Base-by-base conservation (phyloP, 2,113 vertebrate species). In the Blennius ocellaris region DNA sequence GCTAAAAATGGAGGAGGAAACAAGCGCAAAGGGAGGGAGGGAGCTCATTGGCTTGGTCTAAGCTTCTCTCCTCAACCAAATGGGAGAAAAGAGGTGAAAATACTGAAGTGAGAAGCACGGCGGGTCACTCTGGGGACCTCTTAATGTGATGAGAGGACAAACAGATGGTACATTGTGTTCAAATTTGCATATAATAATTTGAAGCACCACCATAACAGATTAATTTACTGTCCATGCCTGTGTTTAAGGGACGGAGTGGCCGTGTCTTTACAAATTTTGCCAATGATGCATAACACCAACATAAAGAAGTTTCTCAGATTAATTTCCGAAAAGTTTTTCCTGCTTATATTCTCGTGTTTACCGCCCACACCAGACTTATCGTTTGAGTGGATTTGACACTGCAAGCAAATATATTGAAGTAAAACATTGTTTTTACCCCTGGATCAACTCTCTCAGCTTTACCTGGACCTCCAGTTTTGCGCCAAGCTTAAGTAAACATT, bases 121-220 rank as follows among this genome's bases (percentile, higher is more conserved):
- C 76, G 72, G 56, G 71, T 55, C 76, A 61, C 82, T 82, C 54
- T 67, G 49, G 69, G 77, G 69, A 44, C 43, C 69, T 76, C 77
- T 84, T 41, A 52, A 76, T 69, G 57, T 69, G 73, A 88, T 74
- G 58, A 70, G 70, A 72, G 69, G 52, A 83, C 81, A 81, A 84
- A 73, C 88, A 86, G 84, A 89, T 90, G 90, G 87, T 73, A 52
- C 73, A 78, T 78, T 85, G 85, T 85, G 81, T 87, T 88, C 61
- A 73, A 54, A 85, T 86, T 83, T 81, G 64, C 85, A 84, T 81
- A 66, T 76, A 67, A 53, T 76, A 76, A 83, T 87, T 66, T 85
- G 71, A 83, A 66, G 65, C 69, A 75, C 66, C 69, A 68, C 53
- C 57, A 74, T 6, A 12, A 60, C 76, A 47, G 55, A 76, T 84